These are phyloP conservation scores for Magallana nippona DNA, from an alignment of 2,888 invertebrate genomes.

Conservation along the genomic window DNA sequence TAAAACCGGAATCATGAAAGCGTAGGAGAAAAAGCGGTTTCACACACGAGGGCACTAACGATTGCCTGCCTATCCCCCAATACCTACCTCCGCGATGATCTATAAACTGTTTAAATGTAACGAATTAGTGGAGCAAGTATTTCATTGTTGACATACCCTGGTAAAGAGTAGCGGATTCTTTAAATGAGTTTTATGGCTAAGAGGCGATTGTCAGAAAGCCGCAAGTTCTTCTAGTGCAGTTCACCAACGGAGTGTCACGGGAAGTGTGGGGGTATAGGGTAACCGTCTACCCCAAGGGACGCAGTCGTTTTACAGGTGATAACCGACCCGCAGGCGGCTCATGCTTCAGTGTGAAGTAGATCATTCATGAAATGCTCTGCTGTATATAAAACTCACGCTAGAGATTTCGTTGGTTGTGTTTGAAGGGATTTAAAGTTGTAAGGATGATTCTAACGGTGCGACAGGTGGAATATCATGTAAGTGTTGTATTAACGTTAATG, in stretches of 20 bases:
- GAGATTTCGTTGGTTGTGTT: background rate
- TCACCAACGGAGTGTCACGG: background rate
- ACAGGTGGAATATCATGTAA: conserved; percentile 24
- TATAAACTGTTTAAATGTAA: conserved; percentile 19
- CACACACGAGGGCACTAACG: conserved; percentile 12
- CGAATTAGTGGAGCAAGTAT: conserved; percentile 28
- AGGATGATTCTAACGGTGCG: conserved; percentile 39
- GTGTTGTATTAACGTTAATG: background rate
- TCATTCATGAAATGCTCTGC: background rate
- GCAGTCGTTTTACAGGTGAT: conserved; percentile 24
- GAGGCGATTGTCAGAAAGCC: conserved; percentile 4
- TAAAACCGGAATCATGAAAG: background rate
- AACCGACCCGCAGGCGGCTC: background rate
- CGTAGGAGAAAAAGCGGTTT: background rate
- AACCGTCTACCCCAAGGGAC: background rate
- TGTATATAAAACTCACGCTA: background rate
- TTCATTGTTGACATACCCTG: conserved; percentile 27
- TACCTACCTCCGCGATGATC: background rate
- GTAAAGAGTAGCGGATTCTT: conserved; percentile 8
- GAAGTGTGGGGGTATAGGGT: background rate
- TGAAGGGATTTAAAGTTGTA: background rate
- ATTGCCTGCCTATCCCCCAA: background rate
- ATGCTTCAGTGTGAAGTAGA: conserved; percentile 5
- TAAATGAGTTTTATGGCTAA: conserved; percentile 21
- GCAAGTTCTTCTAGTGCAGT: background rate